phyloP scores from a whole-genome alignment of 2,888 invertebrate genomes.

The Platerodrilus igneus region DNA sequence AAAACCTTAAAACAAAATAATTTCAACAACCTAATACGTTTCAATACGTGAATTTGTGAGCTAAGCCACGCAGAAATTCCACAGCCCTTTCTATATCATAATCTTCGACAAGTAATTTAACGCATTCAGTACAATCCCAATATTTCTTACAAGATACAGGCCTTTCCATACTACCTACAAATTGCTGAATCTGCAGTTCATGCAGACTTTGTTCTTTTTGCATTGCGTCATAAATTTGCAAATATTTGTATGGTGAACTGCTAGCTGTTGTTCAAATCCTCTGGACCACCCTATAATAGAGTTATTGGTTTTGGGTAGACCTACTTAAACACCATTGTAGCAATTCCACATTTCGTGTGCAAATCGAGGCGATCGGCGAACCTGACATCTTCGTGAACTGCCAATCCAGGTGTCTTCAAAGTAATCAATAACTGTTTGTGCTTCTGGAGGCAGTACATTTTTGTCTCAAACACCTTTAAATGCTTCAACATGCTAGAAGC shows the following conservation, averaged over 20 bases:
- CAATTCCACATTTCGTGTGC: slow-evolving; percentile 1
- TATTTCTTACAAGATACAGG: background rate
- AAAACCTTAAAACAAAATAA: too few species aligned
- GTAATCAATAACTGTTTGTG: slow-evolving; percentile 2
- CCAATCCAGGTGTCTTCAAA: slow-evolving; percentile 5
- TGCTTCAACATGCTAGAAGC: background rate
- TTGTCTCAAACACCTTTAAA: slow-evolving; percentile 2
- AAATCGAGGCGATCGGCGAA: slow-evolving; percentile 1
- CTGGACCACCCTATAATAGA: slow-evolving; percentile 18
- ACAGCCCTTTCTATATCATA: background rate
- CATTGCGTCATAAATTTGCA: slow-evolving; percentile 16
- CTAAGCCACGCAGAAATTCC: slow-evolving; percentile 1
- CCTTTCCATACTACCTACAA: background rate
- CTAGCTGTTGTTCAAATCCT: slow-evolving; percentile 11
- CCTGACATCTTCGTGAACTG: background rate
- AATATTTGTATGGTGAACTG: slow-evolving; percentile 12
- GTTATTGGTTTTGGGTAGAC: slow-evolving; percentile 16
- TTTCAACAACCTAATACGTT: too few species aligned
- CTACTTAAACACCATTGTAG: slow-evolving; percentile 1
- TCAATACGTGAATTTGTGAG: too few species aligned
- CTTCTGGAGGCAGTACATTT: slow-evolving; percentile 1
- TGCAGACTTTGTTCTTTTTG: slow-evolving; percentile 12
- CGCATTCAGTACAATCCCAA: slow-evolving; percentile 1
- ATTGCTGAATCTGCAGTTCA: slow-evolving; percentile 10
- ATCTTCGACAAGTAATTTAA: background rate